These are phyloP conservation scores for Sebastes vulpes DNA, from an alignment of 2,797 vertebrate genomes.

Conservation along the genomic window DNA sequence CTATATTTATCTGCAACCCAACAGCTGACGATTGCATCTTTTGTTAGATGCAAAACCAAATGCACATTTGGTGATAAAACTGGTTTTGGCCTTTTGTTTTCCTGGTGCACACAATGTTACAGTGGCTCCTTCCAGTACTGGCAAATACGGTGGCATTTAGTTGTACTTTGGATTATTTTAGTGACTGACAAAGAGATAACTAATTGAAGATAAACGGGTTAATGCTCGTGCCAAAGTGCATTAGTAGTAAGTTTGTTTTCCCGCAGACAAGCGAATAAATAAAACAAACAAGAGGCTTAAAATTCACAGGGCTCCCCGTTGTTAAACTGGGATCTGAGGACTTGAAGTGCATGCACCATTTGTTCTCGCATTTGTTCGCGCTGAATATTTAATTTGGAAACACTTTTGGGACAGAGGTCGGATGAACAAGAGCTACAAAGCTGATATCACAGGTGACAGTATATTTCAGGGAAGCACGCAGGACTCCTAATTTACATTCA, in stretches of 20 bases:
- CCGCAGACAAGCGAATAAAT: slow-evolving; percentile 6
- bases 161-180: slow-evolving; percentile 5
- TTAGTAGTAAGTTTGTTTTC: background rate
- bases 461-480: slow-evolving; percentile 31
- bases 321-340: slow-evolving; percentile 25
- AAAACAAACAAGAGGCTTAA: background rate
- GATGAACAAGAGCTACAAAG: slow-evolving; percentile 24
- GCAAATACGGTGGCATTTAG: background rate
- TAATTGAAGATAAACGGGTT: slow-evolving; percentile 42
- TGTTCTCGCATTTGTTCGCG: slow-evolving; percentile 25
- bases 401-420: slow-evolving; percentile 26
- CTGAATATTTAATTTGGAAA: slow-evolving; percentile 42
- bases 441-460: slow-evolving; percentile 50
- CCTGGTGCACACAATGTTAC: background rate
- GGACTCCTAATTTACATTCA: slow-evolving; percentile 51
- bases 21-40: slow-evolving; percentile 48
- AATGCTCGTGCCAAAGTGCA: slow-evolving; percentile 3
- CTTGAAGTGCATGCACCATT: slow-evolving; percentile 22
- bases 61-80: slow-evolving; percentile 31
- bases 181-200: slow-evolving; percentile 18
- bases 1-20: slow-evolving; percentile 50
- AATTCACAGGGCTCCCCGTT: background rate
- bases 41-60: slow-evolving; percentile 43
- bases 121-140: background rate
- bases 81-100: slow-evolving; percentile 41